Evolutionary conservation across 2,888 invertebrate species (phyloP).

Genomic region (Coecobrya sp.): DNA sequence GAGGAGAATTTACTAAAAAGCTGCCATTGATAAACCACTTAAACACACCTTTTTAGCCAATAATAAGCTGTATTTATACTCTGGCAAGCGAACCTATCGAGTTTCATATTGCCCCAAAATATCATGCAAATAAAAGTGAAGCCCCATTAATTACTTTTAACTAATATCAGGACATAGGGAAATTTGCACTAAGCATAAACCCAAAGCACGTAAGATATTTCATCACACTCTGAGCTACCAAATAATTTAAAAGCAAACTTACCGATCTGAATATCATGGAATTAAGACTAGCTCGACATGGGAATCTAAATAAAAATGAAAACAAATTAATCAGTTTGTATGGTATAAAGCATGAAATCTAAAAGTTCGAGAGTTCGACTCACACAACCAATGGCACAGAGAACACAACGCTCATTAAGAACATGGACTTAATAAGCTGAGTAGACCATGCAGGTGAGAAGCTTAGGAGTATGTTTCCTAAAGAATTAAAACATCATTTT

Average conservation of each 20-base stretch:
- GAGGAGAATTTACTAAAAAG: no score
- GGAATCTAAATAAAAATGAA: conserved; percentile 92
- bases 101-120: not conserved
- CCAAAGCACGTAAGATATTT: no score
- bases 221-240: no score
- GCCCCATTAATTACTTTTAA: not conserved
- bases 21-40: not conserved
- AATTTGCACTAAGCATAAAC: no score
- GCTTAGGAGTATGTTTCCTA: conserved; percentile 97
- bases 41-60: conserved; percentile 53
- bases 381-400: conserved; percentile 97
- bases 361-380: not conserved
- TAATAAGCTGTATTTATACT: conserved; percentile 30
- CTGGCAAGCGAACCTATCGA: conserved; percentile 2
- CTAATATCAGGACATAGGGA: no score
- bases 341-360: no score
- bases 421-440: conserved; percentile 97
- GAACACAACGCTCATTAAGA: conserved; percentile 97
- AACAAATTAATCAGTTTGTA: no score
- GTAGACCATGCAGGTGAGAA: conserved; percentile 94
- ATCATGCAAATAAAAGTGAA: not conserved
- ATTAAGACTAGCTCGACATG: conserved; percentile 97
- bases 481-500: conserved; percentile 73
- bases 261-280: conserved; percentile 96
- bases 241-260: no score